These are phyloP conservation scores for Deilephila porcellus DNA, from an alignment of 2,888 invertebrate genomes.

Conservation along the genomic window DNA sequence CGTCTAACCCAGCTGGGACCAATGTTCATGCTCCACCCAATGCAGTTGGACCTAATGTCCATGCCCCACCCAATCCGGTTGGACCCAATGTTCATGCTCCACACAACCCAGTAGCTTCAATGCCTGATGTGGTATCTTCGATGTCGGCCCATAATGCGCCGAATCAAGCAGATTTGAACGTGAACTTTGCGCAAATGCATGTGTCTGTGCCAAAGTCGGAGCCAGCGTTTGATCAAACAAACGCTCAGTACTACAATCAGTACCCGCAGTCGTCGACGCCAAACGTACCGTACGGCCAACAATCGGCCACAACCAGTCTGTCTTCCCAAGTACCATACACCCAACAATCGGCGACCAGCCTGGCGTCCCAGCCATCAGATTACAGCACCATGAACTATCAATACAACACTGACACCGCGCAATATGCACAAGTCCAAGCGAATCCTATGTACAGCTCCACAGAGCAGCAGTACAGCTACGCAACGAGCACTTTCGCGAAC, in stretches of 20 bases:
- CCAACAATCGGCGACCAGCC: slow-evolving; percentile 5
- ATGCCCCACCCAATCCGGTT: neutral
- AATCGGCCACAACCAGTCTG: slow-evolving; percentile 56
- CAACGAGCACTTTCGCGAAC: slow-evolving; percentile 54
- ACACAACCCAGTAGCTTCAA: slow-evolving; percentile 41
- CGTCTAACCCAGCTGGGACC: neutral
- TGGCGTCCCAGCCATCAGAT: slow-evolving; percentile 49
- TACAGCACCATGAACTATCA: slow-evolving; percentile 63
- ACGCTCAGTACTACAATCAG: slow-evolving; percentile 71
- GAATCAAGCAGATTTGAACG: slow-evolving; percentile 59
- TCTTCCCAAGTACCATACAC: slow-evolving; percentile 54
- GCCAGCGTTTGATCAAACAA: slow-evolving; percentile 55
- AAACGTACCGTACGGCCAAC: slow-evolving; percentile 32
- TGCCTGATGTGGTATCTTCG: slow-evolving; percentile 54
- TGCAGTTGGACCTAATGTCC: too few species aligned
- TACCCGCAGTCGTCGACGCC: slow-evolving; percentile 66
- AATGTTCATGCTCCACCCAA: neutral
- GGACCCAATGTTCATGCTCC: neutral
- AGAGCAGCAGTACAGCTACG: slow-evolving; percentile 58
- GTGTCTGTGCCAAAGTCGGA: slow-evolving; percentile 60
- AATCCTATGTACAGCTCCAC: slow-evolving; percentile 44
- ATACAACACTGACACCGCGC: slow-evolving; percentile 53
- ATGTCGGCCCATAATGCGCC: slow-evolving; percentile 45
- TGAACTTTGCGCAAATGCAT: slow-evolving; percentile 73
- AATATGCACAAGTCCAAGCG: slow-evolving; percentile 47